phyloP scores from a whole-genome alignment of 64 coral and sea anemone species.

The Montipora efflorescens region DNA sequence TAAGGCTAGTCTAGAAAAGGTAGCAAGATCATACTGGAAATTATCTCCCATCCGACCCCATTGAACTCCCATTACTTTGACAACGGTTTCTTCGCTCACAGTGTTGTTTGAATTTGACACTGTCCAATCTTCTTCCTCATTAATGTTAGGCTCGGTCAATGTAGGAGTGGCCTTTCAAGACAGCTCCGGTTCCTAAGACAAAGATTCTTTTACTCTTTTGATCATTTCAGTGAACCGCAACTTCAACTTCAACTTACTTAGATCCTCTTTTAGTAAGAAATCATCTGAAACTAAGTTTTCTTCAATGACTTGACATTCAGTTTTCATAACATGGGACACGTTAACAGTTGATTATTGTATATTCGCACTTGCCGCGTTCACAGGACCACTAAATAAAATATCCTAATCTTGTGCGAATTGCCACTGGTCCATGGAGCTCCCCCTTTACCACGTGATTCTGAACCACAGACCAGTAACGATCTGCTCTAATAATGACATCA shows the following conservation, averaged over 20 bases:
- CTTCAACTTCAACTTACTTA: slow-evolving; percentile 35
- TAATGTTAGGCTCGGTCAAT: no score
- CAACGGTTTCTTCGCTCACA: no score
- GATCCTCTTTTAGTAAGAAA: slow-evolving; percentile 10
- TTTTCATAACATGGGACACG: slow-evolving; percentile 61
- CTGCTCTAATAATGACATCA: slow-evolving; percentile 75
- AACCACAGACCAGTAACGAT: slow-evolving; percentile 77
- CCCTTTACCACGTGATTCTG: slow-evolving; percentile 72
- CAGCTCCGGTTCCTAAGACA: no score
- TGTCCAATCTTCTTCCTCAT: no score
- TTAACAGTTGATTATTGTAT: slow-evolving; percentile 15
- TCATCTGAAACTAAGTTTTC: slow-evolving; percentile 28
- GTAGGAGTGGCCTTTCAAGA: no score
- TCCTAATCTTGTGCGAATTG: slow-evolving; percentile 43
- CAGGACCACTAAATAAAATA: slow-evolving; percentile 63
- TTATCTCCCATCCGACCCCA: no score
- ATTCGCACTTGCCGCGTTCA: not conserved
- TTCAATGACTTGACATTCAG: slow-evolving; percentile 55
- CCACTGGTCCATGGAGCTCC: slow-evolving; percentile 50
- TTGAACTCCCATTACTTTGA: no score
- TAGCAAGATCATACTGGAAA: no score
- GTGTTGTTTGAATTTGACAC: no score
- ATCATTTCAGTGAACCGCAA: not conserved
- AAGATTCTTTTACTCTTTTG: no score
- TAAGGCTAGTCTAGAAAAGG: no score